phyloP scores from a whole-genome alignment of 2,113 vertebrate genomes.

The Megaptera novaeangliae region DNA sequence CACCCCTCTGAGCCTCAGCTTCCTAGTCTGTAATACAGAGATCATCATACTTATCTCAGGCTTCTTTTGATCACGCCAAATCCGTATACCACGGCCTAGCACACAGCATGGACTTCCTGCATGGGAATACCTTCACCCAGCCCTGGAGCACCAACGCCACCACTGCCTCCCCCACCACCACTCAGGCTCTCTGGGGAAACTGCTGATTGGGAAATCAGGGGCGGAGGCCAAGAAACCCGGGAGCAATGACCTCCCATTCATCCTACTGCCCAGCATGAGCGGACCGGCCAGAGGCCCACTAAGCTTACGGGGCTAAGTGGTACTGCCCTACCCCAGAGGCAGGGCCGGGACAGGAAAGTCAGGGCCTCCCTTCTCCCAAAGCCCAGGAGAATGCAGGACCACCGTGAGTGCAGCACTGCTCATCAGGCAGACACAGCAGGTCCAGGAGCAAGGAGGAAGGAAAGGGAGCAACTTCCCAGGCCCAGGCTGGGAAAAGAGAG shows the following conservation, averaged over 20 bases:
- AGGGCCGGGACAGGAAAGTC: too few relatives aligned
- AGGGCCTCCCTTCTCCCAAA: background rate
- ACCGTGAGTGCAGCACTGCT: background rate
- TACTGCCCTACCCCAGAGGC: background rate
- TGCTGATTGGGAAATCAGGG: background rate
- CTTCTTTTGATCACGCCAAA: background rate
- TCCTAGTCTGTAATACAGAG: background rate
- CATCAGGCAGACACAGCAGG: background rate
- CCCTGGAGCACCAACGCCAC: background rate
- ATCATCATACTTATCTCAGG: background rate
- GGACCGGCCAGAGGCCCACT: background rate
- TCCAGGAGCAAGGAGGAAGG: background rate
- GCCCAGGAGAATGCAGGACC: background rate
- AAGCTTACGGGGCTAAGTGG: background rate
- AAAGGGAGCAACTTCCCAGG: background rate
- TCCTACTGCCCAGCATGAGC: background rate
- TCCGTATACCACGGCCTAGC: too few relatives aligned
- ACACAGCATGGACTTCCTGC: background rate
- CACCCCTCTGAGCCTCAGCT: background rate
- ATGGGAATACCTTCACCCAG: background rate
- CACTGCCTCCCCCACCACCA: background rate
- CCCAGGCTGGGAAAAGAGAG: background rate
- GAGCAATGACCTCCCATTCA: background rate
- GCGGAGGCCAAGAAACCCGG: background rate
- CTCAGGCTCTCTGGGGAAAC: background rate